Evolutionary conservation across 2,113 vertebrate genomes (phyloP).

Genomic region (Indicator indicator): DNA sequence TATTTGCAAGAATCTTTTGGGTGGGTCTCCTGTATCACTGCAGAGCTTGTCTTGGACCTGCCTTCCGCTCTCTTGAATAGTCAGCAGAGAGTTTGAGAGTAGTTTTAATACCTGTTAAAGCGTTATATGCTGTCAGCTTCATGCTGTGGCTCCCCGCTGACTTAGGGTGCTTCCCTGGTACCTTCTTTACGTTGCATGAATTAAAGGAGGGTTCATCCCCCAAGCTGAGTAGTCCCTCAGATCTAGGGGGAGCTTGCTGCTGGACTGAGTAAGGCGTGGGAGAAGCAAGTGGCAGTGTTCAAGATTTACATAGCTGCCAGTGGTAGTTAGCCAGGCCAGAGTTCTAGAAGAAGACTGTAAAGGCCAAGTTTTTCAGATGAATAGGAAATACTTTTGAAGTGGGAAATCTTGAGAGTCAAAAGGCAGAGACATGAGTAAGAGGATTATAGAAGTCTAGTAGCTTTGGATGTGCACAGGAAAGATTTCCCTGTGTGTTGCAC

Average conservation of each 20-base stretch:
- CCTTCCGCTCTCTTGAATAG: neutral
- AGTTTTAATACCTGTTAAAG: neutral
- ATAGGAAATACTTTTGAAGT: neutral
- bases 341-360: neutral
- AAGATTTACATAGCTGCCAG: neutral
- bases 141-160: rapidly evolving
- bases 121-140: neutral
- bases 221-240: rapidly evolving
- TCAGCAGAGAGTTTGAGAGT: neutral
- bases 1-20: neutral
- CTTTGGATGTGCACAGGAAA: neutral
- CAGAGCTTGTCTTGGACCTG: neutral
- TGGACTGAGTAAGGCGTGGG: rapidly evolving
- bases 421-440: neutral
- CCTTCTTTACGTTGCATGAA: neutral
- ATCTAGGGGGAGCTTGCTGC: rapidly evolving
- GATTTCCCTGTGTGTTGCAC: rapidly evolving
- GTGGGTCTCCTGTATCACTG: neutral
- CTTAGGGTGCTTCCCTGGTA: neutral
- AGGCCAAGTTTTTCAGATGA: neutral
- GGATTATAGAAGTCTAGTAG: neutral
- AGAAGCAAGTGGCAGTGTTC: neutral
- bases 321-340: neutral
- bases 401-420: neutral
- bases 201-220: neutral